Base-by-base conservation (phyloP, 1,140 invertebrate species). In the Drosophila pandora region DNA sequence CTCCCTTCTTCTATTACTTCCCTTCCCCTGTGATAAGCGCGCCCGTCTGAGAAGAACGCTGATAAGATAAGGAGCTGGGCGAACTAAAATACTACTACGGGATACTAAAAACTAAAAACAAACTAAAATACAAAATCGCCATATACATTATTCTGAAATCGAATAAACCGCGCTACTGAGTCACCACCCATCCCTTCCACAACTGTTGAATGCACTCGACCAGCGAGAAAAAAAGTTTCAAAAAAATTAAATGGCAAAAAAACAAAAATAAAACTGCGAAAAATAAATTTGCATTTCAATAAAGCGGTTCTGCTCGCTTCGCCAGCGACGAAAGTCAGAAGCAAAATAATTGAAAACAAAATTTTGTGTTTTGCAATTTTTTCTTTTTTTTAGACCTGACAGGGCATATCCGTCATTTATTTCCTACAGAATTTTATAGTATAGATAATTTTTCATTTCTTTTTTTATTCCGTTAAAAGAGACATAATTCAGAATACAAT, bases 211-310 rank as follows among this genome's bases (percentile, higher is more conserved):
- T 69, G 67, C 67, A 69, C 45, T 39, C 65, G 63, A 56, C 34
- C 63, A 64, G 63, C 45, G 37, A 50, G 30, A 63, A 28, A 8
- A 39, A 39, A 34, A 54, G 1, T 17, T 17, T 17, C 0, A 17
- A 25, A 6, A 30, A 23, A 30, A 41, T 21, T 34, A 34, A 65
- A 32, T 10, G 3, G 34, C 3, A 37, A 30, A 21, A 45, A 45
- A 34, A 12, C 6, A 32, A 28, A 50, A 9, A 22, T 22, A 37
- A 65, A 67, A 22, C 17, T 13, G 32, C 30, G 10, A 48, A 67
- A 67, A 68, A 48, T 72, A 54, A 50, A 52, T 74, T 74, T 74
- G 71, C 71, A 74, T 73, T 72, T 73, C 56, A 62, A 72, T 73
- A 72, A 53, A 57, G 60, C 48, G 37, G 47, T 43, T 54, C 62